Evolutionary conservation across 2,113 vertebrate species (phyloP), one percentile per base, ranked within the genome.

Genomic region (Pipa parva): DNA sequence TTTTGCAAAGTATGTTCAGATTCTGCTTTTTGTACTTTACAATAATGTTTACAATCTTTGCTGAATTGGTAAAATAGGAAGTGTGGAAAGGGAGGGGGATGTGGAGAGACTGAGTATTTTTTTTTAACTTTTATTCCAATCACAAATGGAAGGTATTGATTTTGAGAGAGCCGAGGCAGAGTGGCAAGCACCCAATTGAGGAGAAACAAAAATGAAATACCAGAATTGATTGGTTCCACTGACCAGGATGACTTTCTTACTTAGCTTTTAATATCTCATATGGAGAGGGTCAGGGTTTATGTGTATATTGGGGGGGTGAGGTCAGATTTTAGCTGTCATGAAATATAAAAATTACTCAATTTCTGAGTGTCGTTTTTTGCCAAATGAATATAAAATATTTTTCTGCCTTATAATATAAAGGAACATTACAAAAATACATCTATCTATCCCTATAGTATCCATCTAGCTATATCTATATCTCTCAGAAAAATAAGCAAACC

Each of bases 171-270:
- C 75, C 81, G 77, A 84, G 81, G 82, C 80, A 84, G 81, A 84
- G 87, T 83, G 83, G 74, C 77, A 71, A 85, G 79, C 86, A 86
- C 81, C 80, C 81, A 88, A 87, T 89, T 79, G 86, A 84, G 87
- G 80, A 84, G 82, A 88, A 88, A 88, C 84, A 89, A 80, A 80
- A 91, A 94, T 93, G 91, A 93, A 94, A 94, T 89, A 86, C 80
- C 81, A 81, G 86, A 85, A 92, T 88, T 90, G 91, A 95, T 94
- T 95, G 88, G 93, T 89, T 86, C 78, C 79, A 74, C 82, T 78
- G 80, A 75, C 80, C 84, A 84, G 80, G 80, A 80, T 54, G 80
- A 85, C 85, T 83, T 80, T 82, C 81, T 87, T 83, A 84, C 80
- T 89, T 88, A 86, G 75, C 77, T 78, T 81, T 79, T 89, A 88